Base-by-base conservation (phyloP, 2,888 invertebrate genomes). In the Drosophila niveifrons region DNA sequence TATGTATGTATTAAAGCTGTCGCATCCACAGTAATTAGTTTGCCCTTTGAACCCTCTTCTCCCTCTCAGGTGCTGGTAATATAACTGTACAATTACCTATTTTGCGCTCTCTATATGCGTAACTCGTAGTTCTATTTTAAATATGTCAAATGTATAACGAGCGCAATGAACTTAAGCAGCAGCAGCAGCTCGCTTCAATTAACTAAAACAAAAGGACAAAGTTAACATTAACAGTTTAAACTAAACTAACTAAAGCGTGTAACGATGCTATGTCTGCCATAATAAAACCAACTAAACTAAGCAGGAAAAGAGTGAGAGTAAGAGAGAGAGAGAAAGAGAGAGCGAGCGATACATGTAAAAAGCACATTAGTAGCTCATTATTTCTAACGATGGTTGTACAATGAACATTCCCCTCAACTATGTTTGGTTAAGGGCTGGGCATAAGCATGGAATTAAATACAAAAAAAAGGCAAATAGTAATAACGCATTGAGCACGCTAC, bases 311-410 rank as follows among this genome's bases (percentile, higher is more conserved):
- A 39, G 39, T 15, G 6, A 11, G 44, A 23, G 23, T 28, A 13
- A 17, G 44, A 31, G 29, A 50, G 10, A 2, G 31, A n/a, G 28
- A 13, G 23, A 36, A 34, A 43, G 28, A 2, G 13, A 15, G 3
- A 8, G 17, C 23, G 28, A 28, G 23, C n/a, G 62, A 44, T 29
- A 64, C 80, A 85, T 80, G 80, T 80, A 73, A 80, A 79, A 73
- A 75, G 66, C 64, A 76, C 76, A 88, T 88, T 85, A 85, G 75
- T 75, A 82, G 77, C 71, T 82, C 75, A 80, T 80, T 88, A 76
- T 72, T 66, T 53, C 56, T 50, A 65, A 67, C 66, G 68, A 58
- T 65, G 64, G 44, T 64, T 53, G 65, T 51, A 64, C 67, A 61
- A 59, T 80, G 50, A 39, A 52, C 67, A 36, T 23, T 55, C 15